Evolutionary conservation across 1,140 invertebrate genomes (phyloP), one percentile per base, ranked within the genome.

Genomic region (Rhynchophorus ferrugineus): DNA sequence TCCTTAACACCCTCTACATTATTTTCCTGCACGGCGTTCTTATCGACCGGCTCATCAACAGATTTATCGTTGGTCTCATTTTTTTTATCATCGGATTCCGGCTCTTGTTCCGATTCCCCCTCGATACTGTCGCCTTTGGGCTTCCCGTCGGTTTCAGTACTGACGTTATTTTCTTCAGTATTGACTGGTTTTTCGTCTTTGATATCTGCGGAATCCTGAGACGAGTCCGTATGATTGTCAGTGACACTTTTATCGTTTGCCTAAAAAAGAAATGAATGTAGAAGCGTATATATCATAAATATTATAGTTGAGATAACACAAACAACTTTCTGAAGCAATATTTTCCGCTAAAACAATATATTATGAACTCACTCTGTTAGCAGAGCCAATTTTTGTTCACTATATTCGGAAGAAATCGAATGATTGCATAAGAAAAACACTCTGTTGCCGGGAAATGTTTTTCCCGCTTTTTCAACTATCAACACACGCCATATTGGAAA

Each of bases 391-490:
- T n/a, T n/a, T n/a, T 36, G 35, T 36, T 36, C 16, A 36, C 29
- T 20, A 35, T 14, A 21, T 38, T 35, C 14, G 19, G 18, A 16
- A 47, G 18, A n/a, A n/a, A n/a, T n/a, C n/a, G n/a, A n/a, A n/a
- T n/a, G n/a, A n/a, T n/a, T n/a, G n/a, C n/a, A n/a, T n/a, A n/a
- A n/a, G n/a, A n/a, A n/a, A n/a, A n/a, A n/a, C n/a, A n/a, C n/a
- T n/a, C n/a, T n/a, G n/a, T n/a, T n/a, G n/a, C n/a, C n/a, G n/a
- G n/a, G n/a, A n/a, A n/a, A n/a, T n/a, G 47, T 50, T 58, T 64
- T 69, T 69, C 68, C 68, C 67, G 67, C 67, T 69, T 70, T 70
- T 69, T 66, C 62, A 59, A 57, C 59, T 60, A 68, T 61, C 66
- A 68, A 68, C 65, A 66, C 50, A 62, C 60, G 65, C 65, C 67